Percentiles rank a stretch among this genome's conserved stretches.
Evolutionary conservation across 2,888 invertebrate species (phyloP).

Genomic region (Acheta domesticus): DNA sequence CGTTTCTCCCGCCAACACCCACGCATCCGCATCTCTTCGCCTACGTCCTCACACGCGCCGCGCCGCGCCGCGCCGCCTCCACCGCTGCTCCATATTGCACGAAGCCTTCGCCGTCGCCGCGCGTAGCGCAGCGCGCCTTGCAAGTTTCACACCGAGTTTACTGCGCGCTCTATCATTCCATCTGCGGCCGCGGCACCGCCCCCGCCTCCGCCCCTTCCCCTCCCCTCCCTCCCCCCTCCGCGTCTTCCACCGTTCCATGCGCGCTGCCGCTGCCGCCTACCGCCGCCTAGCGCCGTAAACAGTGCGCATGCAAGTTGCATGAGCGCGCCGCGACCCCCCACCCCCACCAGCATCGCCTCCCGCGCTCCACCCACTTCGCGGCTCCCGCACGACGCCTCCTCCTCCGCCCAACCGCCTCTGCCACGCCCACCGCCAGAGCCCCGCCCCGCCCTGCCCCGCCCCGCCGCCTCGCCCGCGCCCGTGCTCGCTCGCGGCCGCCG

Average conservation of each 20-base stretch:
- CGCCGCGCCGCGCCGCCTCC: background rate
- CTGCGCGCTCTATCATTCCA: conserved; percentile 18
- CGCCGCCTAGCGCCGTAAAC: background rate
- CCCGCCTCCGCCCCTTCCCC: too few relatives aligned
- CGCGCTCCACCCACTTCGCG: background rate
- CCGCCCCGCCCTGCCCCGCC: background rate
- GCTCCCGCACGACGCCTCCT: background rate
- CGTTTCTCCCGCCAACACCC: too few relatives aligned
- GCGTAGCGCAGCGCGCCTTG: background rate
- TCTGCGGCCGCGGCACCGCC: background rate
- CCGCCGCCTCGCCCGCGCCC: background rate
- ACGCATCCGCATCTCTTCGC: too few relatives aligned
- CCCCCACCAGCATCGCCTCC: background rate
- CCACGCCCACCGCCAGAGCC: background rate
- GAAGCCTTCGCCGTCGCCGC: conserved; percentile 2
- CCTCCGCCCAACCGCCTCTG: background rate
- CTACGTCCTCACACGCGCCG: background rate
- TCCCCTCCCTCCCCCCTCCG: too few relatives aligned
- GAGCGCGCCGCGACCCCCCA: background rate
- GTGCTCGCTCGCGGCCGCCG: too few relatives aligned
- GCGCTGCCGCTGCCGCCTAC: background rate
- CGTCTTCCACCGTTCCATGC: too few relatives aligned
- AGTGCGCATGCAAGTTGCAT: conserved; percentile 4
- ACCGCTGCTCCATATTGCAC: conserved; percentile 25
- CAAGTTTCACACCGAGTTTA: conserved; percentile 9